phyloP scores from a whole-genome alignment of 2,113 vertebrate genomes.

The Phainopepla nitens region DNA sequence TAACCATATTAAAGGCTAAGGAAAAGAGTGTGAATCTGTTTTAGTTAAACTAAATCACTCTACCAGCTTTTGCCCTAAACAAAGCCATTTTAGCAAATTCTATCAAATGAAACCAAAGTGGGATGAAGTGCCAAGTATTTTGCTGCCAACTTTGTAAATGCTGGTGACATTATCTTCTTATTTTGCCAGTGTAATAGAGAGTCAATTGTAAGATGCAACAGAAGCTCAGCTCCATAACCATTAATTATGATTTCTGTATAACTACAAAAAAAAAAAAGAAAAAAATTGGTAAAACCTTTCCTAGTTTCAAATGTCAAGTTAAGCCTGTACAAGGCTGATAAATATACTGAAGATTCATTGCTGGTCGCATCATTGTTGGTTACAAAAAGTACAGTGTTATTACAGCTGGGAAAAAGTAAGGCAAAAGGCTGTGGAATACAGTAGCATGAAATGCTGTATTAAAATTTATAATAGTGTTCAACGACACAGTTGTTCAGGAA shows the following conservation, averaged over 20 bases:
- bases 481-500: background rate
- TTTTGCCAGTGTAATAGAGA: conserved; percentile 70
- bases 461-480: background rate
- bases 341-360: conserved; percentile 20
- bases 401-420: background rate
- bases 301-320: conserved; percentile 59
- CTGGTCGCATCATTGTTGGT: background rate
- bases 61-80: conserved; percentile 11
- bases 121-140: conserved; percentile 51
- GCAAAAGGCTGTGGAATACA: background rate
- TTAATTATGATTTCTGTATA: conserved; percentile 69
- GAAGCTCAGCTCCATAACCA: conserved; percentile 65
- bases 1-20: background rate
- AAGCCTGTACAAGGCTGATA: conserved; percentile 27
- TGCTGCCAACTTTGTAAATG: conserved; percentile 58
- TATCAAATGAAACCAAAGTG: conserved; percentile 50
- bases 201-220: conserved; percentile 62
- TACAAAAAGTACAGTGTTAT: background rate
- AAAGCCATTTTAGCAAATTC: conserved; percentile 46
- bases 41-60: conserved; percentile 25
- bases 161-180: conserved; percentile 57
- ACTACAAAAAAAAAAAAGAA: conserved; percentile 62
- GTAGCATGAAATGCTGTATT: background rate
- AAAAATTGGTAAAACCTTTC: conserved; percentile 51
- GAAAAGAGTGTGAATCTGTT: background rate